Percentiles rank a stretch among this genome's conserved stretches.
Evolutionary conservation across 2,797 vertebrate species (phyloP).

Genomic region (Gymnoscopelus microlampas): DNA sequence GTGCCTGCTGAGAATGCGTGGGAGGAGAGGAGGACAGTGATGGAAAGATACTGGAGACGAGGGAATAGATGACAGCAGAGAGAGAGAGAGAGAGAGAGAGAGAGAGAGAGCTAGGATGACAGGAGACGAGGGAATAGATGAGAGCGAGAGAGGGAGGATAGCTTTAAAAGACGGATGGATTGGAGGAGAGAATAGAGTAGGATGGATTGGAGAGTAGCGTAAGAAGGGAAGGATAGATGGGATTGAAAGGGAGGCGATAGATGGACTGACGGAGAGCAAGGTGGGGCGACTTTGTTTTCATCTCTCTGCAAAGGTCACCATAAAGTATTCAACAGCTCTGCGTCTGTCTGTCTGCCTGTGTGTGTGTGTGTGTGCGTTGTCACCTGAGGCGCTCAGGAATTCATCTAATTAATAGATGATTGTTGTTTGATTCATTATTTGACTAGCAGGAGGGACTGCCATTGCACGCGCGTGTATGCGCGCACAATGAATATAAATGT

Average conservation of each 20-base stretch:
- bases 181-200: too few relatives aligned
- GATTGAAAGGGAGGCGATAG: not conserved
- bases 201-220: too few relatives aligned
- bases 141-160: too few relatives aligned
- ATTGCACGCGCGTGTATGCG: too few relatives aligned
- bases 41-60: not conserved
- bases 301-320: not conserved
- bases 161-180: too few relatives aligned
- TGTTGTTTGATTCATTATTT: too few relatives aligned
- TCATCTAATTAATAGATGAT: too few relatives aligned
- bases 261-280: not conserved
- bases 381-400: too few relatives aligned
- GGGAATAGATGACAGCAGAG: not conserved
- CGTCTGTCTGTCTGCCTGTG: not conserved
- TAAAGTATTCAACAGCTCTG: not conserved
- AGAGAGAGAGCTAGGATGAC: not conserved
- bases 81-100: conserved; percentile 7
- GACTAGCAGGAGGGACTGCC: too few relatives aligned
- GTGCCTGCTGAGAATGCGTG: conserved; percentile 48
- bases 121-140: not conserved
- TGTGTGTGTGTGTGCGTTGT: too few relatives aligned
- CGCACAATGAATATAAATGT: too few relatives aligned
- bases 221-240: too few relatives aligned
- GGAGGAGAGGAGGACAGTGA: conserved; percentile 1
- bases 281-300: not conserved